Evolutionary conservation across 2,888 invertebrate species (phyloP).

Genomic region (Papilio demoleus): DNA sequence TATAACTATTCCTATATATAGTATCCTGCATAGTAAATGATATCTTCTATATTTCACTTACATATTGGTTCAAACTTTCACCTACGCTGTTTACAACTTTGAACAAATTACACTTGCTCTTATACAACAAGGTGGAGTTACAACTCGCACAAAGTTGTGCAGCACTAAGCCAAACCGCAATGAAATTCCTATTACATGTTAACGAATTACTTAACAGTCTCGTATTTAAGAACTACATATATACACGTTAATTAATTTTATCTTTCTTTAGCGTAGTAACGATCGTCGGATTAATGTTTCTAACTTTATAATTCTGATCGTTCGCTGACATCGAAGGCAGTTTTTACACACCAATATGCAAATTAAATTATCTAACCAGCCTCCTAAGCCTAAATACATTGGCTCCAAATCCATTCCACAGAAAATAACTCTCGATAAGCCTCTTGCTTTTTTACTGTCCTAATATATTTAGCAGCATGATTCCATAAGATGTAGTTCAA

Average conservation of each 20-base stretch:
- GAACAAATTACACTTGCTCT: conserved; percentile 29
- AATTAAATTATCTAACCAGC: too few species aligned
- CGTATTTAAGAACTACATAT: background rate
- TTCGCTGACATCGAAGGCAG: too few species aligned
- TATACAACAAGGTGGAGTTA: conserved; percentile 25
- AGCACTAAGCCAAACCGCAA: conserved; percentile 15
- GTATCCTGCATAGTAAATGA: too few species aligned
- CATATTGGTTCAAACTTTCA: background rate
- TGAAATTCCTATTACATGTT: conserved; percentile 17
- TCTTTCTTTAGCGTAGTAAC: background rate
- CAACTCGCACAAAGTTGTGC: conserved; percentile 13
- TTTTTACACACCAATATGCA: too few species aligned
- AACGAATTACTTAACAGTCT: background rate
- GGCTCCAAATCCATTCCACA: too few species aligned
- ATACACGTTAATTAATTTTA: background rate
- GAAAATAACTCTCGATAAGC: too few species aligned
- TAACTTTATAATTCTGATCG: too few species aligned
- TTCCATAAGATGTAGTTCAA: conserved; percentile 4
- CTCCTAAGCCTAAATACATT: too few species aligned
- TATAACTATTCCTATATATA: too few species aligned
- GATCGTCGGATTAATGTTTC: too few species aligned
- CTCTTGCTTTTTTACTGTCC: too few species aligned
- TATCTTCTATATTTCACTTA: background rate
- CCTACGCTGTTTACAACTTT: conserved; percentile 22
- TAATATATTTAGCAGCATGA: background rate